A percentile compares a stretch with the other conserved stretches of the same genome.
phyloP scores from a whole-genome alignment of 2,113 vertebrate genomes.

The Cairina moschata region DNA sequence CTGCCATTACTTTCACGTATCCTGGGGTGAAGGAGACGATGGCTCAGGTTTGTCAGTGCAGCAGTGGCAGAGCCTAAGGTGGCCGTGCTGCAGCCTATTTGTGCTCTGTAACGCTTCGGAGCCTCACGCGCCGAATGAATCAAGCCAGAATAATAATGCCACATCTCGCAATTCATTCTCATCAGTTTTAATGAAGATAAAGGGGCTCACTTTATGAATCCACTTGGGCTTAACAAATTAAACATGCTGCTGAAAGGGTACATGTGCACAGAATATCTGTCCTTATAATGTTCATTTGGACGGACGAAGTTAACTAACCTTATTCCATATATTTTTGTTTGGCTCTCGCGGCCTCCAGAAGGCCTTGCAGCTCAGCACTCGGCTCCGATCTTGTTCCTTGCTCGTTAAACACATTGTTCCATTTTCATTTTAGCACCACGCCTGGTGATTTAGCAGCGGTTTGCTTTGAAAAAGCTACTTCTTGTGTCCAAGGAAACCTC shows the following conservation, averaged over 20 bases:
- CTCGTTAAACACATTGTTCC: neutral
- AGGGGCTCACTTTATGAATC: constrained; percentile 66
- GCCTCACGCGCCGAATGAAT: neutral
- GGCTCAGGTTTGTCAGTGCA: constrained; percentile 9
- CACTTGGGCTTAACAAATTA: constrained; percentile 74
- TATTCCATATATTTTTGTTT: constrained; percentile 24
- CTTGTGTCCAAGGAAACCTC: neutral
- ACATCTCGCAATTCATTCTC: constrained; percentile 68
- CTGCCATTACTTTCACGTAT: neutral
- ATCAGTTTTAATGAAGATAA: constrained; percentile 74
- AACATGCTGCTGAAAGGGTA: constrained; percentile 50
- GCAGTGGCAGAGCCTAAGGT: neutral
- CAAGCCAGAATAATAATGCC: constrained; percentile 55
- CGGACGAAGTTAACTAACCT: constrained; percentile 57
- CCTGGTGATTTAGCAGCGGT: neutral
- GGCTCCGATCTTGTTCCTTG: neutral
- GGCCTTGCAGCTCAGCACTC: neutral
- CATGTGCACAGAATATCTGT: constrained; percentile 66
- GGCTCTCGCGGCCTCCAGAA: constrained; percentile 9
- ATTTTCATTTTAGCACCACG: neutral
- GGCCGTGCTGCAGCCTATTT: constrained; percentile 13
- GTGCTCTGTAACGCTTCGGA: constrained; percentile 7
- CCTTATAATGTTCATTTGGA: constrained; percentile 63
- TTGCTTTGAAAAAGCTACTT: constrained; percentile 35
- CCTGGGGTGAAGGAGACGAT: neutral